Conservation (phyloP, 2,888 invertebrate species). For the Mesorhabditis spiculigera region DNA sequence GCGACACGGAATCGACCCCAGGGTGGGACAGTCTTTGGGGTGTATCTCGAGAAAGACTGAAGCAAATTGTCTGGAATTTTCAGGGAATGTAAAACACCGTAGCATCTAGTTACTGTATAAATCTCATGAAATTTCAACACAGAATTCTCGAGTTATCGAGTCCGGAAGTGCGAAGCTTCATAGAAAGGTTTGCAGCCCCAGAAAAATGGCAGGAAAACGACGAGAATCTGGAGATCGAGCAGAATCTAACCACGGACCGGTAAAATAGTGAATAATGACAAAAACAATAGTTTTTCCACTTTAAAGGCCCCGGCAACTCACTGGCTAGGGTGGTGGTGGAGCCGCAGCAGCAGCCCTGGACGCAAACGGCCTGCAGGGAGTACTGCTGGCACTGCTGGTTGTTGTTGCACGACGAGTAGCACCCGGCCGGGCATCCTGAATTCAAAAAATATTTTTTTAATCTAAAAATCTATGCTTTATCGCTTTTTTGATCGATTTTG, state of each 20-base stretch:
- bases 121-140: too few relatives aligned
- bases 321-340: constrained; percentile 33
- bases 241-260: neutral
- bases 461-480: too few relatives aligned
- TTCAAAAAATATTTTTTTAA: neutral
- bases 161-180: too few relatives aligned
- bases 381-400: constrained; percentile 50
- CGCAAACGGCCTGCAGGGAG: constrained; percentile 47
- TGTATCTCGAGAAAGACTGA: too few relatives aligned
- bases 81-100: too few relatives aligned
- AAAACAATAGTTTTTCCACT: neutral
- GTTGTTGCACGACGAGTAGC: constrained; percentile 50
- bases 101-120: too few relatives aligned
- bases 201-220: neutral
- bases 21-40: too few relatives aligned
- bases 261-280: neutral
- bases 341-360: constrained; percentile 54
- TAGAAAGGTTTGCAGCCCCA: too few relatives aligned
- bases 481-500: too few relatives aligned
- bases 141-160: too few relatives aligned
- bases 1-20: too few relatives aligned
- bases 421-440: constrained; percentile 47
- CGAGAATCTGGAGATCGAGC: neutral
- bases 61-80: too few relatives aligned
- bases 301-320: constrained; percentile 17